phyloP scores from a whole-genome alignment of 1,140 invertebrate species.

The Ips nitidus region DNA sequence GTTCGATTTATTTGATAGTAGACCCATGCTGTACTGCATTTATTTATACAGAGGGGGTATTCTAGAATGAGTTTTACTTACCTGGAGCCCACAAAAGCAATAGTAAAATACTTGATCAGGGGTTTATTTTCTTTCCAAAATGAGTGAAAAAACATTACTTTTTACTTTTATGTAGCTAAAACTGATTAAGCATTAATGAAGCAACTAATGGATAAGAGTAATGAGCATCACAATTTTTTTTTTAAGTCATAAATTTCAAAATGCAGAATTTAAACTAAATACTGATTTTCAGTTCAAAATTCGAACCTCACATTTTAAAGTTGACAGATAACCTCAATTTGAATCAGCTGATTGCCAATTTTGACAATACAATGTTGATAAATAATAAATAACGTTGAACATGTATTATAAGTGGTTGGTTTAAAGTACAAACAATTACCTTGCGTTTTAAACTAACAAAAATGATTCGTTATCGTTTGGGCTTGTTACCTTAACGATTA shows the following conservation, averaged over 20 bases:
- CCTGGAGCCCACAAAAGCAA: conserved; percentile 28
- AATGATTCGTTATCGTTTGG: background rate
- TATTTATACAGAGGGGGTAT: background rate
- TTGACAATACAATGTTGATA: too few species aligned
- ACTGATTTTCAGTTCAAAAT: too few species aligned
- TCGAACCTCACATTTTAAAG: too few species aligned
- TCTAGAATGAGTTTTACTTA: conserved; percentile 7
- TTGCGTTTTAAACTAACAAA: background rate
- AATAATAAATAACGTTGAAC: too few species aligned
- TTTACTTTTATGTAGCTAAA: too few species aligned
- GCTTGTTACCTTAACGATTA: background rate
- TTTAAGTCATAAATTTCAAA: too few species aligned
- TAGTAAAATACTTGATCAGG: conserved; percentile 26
- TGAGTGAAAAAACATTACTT: conserved; percentile 4
- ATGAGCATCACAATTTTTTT: too few species aligned
- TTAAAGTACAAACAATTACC: conserved; percentile 5
- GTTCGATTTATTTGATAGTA: conserved; percentile 47
- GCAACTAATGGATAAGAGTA: too few species aligned
- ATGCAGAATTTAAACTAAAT: too few species aligned
- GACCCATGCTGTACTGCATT: conserved; percentile 43
- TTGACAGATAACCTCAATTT: too few species aligned
- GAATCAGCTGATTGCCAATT: too few species aligned
- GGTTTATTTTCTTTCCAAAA: conserved; percentile 25
- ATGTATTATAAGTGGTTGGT: background rate
- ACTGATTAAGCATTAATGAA: too few species aligned